Evolutionary conservation across 2,797 vertebrate genomes (phyloP).

Genomic region (Sebastes aleutianus): DNA sequence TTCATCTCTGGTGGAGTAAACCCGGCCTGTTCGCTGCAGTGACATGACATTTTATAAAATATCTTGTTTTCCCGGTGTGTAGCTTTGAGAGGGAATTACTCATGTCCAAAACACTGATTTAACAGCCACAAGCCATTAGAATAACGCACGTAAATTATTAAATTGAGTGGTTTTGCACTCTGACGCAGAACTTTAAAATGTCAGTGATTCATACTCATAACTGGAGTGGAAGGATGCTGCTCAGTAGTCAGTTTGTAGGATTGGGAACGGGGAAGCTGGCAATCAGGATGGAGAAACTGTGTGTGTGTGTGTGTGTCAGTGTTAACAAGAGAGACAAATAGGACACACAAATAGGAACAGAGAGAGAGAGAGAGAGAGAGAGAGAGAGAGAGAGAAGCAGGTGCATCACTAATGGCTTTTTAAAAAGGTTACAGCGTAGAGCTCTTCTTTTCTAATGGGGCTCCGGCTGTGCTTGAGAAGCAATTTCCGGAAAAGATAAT

Average conservation of each 20-base stretch:
- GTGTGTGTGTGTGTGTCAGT: constrained; percentile 54
- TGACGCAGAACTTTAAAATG: constrained; percentile 64
- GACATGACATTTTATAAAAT: constrained; percentile 34
- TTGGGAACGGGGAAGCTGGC: constrained; percentile 53
- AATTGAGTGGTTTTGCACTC: constrained; percentile 59
- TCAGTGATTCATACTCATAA: constrained; percentile 64
- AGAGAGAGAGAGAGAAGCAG: constrained; percentile 66
- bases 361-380: constrained; percentile 52
- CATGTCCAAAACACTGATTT: constrained; percentile 44
- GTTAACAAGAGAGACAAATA: constrained; percentile 79
- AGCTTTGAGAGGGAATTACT: constrained; percentile 40
- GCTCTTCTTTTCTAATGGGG: constrained; percentile 82
- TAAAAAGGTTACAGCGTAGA: constrained; percentile 84
- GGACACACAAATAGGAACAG: constrained; percentile 62
- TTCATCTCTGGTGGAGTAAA: constrained; percentile 12
- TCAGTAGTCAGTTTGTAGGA: constrained; percentile 61
- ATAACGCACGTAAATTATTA: constrained; percentile 58
- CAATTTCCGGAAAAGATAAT: constrained; percentile 84
- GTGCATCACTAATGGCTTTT: constrained; percentile 85
- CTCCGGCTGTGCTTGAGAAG: constrained; percentile 81
- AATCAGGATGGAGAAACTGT: constrained; percentile 58
- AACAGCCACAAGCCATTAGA: constrained; percentile 46
- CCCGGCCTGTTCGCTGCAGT: neutral
- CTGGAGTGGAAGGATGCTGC: constrained; percentile 61
- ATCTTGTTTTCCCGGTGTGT: constrained; percentile 24